These are phyloP conservation scores for Onychomys torridus DNA, from an alignment of 2,797 vertebrate genomes.

Conservation along the genomic window DNA sequence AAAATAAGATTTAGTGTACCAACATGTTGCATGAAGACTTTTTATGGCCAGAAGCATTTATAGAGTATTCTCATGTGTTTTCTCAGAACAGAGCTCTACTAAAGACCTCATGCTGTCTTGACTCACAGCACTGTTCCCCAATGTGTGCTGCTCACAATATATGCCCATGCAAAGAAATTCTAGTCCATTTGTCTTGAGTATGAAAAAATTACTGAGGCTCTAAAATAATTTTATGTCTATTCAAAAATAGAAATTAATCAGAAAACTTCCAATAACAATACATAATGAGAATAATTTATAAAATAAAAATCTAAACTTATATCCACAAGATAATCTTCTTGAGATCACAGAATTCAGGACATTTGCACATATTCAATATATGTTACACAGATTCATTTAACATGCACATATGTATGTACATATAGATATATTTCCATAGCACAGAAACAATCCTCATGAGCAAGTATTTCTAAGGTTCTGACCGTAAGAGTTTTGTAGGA, in stretches of 20 bases:
- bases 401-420: neutral
- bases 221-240: slow-evolving; percentile 19
- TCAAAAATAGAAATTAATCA: slow-evolving; percentile 28
- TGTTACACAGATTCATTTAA: neutral
- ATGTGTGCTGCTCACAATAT: neutral
- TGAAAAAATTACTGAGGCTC: slow-evolving; percentile 5
- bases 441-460: neutral
- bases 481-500: neutral
- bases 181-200: neutral
- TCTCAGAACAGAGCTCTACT: neutral
- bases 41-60: neutral
- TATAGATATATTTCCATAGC: neutral
- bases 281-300: neutral
- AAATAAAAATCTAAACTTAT: slow-evolving; percentile 39
- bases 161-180: neutral
- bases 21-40: neutral
- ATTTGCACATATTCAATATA: neutral
- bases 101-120: neutral
- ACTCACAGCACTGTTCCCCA: neutral
- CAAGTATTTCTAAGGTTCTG: neutral
- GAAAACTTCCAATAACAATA: neutral
- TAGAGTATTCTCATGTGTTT: slow-evolving; percentile 11
- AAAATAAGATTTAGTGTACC: slow-evolving; percentile 37
- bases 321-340: neutral
- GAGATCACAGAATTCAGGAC: neutral